Percentiles rank a stretch among this genome's conserved stretches.
These are phyloP conservation scores for Apocrypta bakeri DNA, from an alignment of 1,140 invertebrate species.

Conservation along the genomic window DNA sequence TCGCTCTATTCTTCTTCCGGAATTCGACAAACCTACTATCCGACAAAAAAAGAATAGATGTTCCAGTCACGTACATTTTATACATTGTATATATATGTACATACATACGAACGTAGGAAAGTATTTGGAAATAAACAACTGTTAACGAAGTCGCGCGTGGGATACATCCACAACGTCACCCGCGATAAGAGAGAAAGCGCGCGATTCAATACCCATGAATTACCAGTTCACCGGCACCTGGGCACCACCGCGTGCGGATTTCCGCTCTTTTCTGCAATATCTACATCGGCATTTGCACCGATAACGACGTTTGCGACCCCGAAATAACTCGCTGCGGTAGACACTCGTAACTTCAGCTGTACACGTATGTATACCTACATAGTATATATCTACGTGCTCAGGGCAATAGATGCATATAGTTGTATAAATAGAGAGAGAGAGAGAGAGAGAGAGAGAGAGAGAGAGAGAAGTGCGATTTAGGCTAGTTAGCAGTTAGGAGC, in stretches of 20 bases:
- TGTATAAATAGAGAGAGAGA: no score
- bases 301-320: conserved; percentile 21
- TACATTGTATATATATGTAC: neutral
- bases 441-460: neutral
- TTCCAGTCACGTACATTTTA: neutral
- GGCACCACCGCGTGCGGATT: conserved; percentile 43
- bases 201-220: conserved; percentile 52
- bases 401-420: neutral
- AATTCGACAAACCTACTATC: neutral
- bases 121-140: neutral
- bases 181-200: conserved; percentile 1
- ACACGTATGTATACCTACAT: neutral
- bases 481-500: conserved; percentile 24
- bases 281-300: conserved; percentile 15
- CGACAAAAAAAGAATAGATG: neutral
- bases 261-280: conserved; percentile 48
- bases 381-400: no score
- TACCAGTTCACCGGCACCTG: conserved; percentile 48
- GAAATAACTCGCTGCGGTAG: conserved; percentile 3
- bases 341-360: neutral
- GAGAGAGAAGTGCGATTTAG: neutral
- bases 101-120: neutral
- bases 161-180: neutral
- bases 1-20: neutral
- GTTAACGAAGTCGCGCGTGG: neutral